Base-by-base conservation (phyloP, 2,113 vertebrate species). In the Antennarius striatus region DNA sequence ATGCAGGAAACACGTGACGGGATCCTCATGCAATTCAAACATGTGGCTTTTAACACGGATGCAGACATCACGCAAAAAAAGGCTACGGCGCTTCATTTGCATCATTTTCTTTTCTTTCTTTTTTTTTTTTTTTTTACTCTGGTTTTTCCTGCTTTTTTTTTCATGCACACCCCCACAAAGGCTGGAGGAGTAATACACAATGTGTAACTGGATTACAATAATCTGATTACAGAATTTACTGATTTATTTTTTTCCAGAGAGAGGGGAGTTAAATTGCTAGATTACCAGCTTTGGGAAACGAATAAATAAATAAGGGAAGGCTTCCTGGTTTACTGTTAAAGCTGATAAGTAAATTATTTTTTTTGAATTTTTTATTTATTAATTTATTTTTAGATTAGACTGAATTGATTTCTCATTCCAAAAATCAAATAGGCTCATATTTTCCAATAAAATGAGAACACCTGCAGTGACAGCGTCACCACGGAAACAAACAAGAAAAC, bases 161-260 rank as follows among this genome's bases (percentile, higher is more conserved):
- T 62, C 28, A 46, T 63, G 68, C 73, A 14, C 46, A 63, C 82
- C 42, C 82, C 79, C 82, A 79, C 77, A 76, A 71, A 72, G 70
- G 71, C 79, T 63, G 71, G 73, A 77, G 80, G 86, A 83, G 79
- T 75, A 72, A 76, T 67, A 76, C 70, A 79, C 75, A 29, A 65
- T 60, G 76, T 83, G 61, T 85, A 88, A 86, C 80, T 75, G 86
- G 85, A 88, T 89, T 88, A 88, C 68, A 81, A 80, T 86, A 87
- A 88, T 88, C 88, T 81, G 85, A 87, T 90, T 86, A 84, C 73
- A 61, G 75, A 84, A 75, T 85, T 78, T 77, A 62, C 56, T 6
- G 73, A 74, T 22, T 22, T 22, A 1, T 22, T 22, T 56, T 74
- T 76, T 81, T 77, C 22, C 39, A 40, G 39, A 40, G 10, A 40